These are phyloP conservation scores for Sarotherodon lohbergeri DNA, from an alignment of 2,113 vertebrate genomes.

Conservation along the genomic window DNA sequence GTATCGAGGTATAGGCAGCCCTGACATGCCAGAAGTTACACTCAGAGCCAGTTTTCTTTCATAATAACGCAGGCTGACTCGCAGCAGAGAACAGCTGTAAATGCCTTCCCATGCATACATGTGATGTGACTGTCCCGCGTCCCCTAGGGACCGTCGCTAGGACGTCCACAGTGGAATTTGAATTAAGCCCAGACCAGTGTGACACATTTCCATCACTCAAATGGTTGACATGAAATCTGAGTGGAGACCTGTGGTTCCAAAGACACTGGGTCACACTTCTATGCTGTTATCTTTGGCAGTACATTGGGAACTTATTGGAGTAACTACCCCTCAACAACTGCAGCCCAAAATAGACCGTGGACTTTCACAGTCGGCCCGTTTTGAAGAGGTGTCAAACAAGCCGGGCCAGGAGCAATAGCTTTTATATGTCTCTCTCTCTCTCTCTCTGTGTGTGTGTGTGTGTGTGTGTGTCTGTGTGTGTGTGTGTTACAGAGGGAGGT, in stretches of 20 bases:
- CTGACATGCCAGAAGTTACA: neutral
- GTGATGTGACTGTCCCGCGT: neutral
- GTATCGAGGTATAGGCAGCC: neutral
- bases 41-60: neutral
- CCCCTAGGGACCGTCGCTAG: neutral
- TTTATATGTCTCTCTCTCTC: neutral
- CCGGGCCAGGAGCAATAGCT: constrained; percentile 29
- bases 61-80: neutral
- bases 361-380: constrained; percentile 47
- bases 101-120: neutral
- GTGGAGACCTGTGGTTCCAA: constrained; percentile 15
- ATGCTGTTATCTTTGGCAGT: constrained; percentile 61
- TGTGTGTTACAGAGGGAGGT: neutral
- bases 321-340: constrained; percentile 60
- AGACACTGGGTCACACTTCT: constrained; percentile 41
- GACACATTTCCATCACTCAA: constrained; percentile 12
- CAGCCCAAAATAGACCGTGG: constrained; percentile 53
- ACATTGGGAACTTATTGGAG: constrained; percentile 58
- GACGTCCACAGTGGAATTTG: neutral
- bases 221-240: constrained; percentile 15
- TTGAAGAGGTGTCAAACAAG: constrained; percentile 60
- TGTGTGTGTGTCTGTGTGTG: neutral
- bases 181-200: neutral
- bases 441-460: neutral
- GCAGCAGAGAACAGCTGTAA: neutral